phyloP scores from a whole-genome alignment of 2,888 invertebrate species.

The Rugalucina vietnamica region DNA sequence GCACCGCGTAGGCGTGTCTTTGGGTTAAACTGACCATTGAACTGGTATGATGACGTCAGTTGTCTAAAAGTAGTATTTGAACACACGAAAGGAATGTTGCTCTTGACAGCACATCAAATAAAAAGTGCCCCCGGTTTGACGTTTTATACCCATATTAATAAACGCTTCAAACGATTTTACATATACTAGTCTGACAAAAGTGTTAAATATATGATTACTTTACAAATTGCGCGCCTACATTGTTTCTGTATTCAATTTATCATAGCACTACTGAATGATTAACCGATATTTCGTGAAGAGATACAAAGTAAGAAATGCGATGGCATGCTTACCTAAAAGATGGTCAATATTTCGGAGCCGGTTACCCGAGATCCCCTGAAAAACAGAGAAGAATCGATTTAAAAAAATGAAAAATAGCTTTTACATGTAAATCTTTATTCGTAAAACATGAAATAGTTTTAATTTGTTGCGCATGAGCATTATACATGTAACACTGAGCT shows the following conservation, averaged over 20 bases:
- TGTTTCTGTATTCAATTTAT: too few relatives aligned
- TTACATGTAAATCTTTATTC: not conserved
- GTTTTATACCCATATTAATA: not conserved
- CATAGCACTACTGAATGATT: too few relatives aligned
- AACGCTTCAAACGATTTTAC: not conserved
- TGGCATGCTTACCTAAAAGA: not conserved
- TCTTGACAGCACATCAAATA: slow-evolving; percentile 9
- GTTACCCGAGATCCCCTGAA: not conserved
- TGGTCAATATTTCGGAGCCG: not conserved
- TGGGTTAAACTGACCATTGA: not conserved
- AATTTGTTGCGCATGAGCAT: not conserved
- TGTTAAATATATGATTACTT: too few relatives aligned
- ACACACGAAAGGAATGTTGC: not conserved
- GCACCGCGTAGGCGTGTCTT: slow-evolving; percentile 1
- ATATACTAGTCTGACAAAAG: too few relatives aligned
- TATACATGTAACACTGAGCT: too few relatives aligned
- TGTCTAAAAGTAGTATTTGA: not conserved
- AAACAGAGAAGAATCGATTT: not conserved
- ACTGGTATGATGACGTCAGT: not conserved
- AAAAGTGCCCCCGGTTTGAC: not conserved
- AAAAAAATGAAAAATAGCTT: not conserved
- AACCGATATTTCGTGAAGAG: too few relatives aligned
- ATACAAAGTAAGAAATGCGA: not conserved
- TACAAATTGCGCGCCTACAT: too few relatives aligned
- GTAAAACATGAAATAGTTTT: not conserved